Percentiles rank a stretch among this genome's conserved stretches.
Evolutionary conservation across 2,113 vertebrate species (phyloP).

Genomic region (Bos javanicus): DNA sequence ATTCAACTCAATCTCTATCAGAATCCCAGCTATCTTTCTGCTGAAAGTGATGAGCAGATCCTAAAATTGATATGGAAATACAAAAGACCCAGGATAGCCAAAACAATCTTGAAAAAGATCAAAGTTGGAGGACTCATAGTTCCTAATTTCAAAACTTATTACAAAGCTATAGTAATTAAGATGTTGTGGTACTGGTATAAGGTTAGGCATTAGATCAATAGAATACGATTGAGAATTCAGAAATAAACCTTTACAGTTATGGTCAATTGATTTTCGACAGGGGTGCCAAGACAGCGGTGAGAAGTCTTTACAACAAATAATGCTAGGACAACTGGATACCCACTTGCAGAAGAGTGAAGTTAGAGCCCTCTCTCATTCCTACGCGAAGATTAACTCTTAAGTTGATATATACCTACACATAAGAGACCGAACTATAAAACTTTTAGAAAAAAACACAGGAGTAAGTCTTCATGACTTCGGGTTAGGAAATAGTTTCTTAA

Average conservation of each 20-base stretch:
- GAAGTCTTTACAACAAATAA: neutral
- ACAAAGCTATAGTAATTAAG: neutral
- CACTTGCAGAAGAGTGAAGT: neutral
- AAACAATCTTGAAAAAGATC: neutral
- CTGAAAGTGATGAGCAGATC: neutral
- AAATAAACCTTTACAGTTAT: neutral
- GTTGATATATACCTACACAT: neutral
- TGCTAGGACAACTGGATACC: neutral
- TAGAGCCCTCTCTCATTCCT: neutral
- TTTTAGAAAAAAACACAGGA: neutral
- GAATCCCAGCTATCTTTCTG: neutral
- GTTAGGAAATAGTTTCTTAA: constrained; percentile 7
- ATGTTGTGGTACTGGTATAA: neutral
- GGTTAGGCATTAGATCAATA: neutral
- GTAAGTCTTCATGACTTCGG: neutral
- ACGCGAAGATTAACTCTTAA: neutral
- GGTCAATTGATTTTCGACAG: neutral
- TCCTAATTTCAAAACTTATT: neutral
- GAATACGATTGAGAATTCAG: neutral
- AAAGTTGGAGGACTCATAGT: neutral
- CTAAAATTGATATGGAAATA: neutral
- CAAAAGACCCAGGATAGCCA: neutral
- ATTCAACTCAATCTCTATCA: neutral
- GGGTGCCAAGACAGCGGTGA: neutral
- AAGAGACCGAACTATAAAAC: neutral